phyloP scores from a whole-genome alignment of 1,140 invertebrate species.

The Carcinoscorpius rotundicauda region DNA sequence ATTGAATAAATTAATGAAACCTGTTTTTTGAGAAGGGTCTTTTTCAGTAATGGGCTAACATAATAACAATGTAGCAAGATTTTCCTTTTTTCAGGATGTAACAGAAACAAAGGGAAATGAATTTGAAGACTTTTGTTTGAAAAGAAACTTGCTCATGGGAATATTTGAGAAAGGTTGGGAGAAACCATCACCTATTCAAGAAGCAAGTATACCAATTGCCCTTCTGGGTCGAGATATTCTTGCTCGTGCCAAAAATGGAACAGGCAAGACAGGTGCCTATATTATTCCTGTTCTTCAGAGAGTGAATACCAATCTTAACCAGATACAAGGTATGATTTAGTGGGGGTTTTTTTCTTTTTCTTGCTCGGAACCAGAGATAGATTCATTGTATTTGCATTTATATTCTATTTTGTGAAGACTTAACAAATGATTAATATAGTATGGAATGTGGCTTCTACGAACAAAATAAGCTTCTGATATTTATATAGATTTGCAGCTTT shows the following conservation, averaged over 20 bases:
- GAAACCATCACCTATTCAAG: constrained; percentile 98
- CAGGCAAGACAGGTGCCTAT: constrained; percentile 99
- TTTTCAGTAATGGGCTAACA: background rate
- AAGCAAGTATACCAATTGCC: constrained; percentile 96
- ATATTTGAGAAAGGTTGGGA: constrained; percentile 99
- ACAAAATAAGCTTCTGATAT: too few species aligned
- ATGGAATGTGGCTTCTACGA: too few species aligned
- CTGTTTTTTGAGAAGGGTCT: background rate
- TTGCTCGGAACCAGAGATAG: background rate
- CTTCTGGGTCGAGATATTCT: constrained; percentile 94
- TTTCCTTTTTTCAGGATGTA: constrained; percentile 64
- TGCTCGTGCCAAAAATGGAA: constrained; percentile 98
- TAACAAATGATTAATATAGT: too few species aligned
- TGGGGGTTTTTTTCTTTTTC: constrained; percentile 6
- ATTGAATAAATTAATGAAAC: constrained; percentile 1
- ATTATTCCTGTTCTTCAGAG: constrained; percentile 95
- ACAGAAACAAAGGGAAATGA: constrained; percentile 98
- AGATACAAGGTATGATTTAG: constrained; percentile 58
- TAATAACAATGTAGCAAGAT: constrained; percentile 1
- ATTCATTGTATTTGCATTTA: too few species aligned
- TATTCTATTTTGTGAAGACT: too few species aligned
- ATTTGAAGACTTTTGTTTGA: constrained; percentile 98
- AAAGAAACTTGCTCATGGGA: constrained; percentile 95
- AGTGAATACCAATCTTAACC: constrained; percentile 77
- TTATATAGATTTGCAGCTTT: too few species aligned